Percentiles rank a stretch among this genome's conserved stretches.
phyloP scores from a whole-genome alignment of 2,797 vertebrate species.

The Hapalemur alaotrensis region DNA sequence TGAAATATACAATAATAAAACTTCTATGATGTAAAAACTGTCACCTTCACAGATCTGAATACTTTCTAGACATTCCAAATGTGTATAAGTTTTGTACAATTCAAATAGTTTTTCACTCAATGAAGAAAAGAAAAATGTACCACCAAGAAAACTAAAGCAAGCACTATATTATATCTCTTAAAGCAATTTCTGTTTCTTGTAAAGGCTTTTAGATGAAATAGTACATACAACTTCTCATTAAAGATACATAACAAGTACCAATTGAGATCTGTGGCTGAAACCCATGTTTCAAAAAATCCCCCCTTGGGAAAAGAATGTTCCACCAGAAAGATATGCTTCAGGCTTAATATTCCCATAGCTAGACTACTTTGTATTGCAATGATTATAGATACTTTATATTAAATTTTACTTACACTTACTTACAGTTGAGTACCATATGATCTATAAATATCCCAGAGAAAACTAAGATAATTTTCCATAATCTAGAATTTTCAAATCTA shows the following conservation, averaged over 20 bases:
- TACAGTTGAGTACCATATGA: background rate
- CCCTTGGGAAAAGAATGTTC: background rate
- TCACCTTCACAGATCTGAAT: slow-evolving; percentile 48
- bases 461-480: background rate
- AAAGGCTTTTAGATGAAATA: slow-evolving; percentile 32
- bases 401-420: background rate
- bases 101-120: background rate
- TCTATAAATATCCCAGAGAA: background rate
- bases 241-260: background rate
- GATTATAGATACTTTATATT: background rate
- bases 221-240: background rate
- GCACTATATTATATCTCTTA: background rate
- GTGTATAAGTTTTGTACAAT: background rate
- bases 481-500: background rate
- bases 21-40: slow-evolving; percentile 26
- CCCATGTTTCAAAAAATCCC: background rate
- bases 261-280: background rate
- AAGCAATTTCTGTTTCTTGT: background rate
- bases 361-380: background rate
- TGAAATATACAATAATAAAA: slow-evolving; percentile 43
- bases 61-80: slow-evolving; percentile 8
- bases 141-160: background rate
- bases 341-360: background rate
- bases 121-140: slow-evolving; percentile 12
- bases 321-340: background rate